Evolutionary conservation across 1,140 invertebrate species (phyloP), one percentile per base, ranked within the genome.

Genomic region (Laupala kohalensis): DNA sequence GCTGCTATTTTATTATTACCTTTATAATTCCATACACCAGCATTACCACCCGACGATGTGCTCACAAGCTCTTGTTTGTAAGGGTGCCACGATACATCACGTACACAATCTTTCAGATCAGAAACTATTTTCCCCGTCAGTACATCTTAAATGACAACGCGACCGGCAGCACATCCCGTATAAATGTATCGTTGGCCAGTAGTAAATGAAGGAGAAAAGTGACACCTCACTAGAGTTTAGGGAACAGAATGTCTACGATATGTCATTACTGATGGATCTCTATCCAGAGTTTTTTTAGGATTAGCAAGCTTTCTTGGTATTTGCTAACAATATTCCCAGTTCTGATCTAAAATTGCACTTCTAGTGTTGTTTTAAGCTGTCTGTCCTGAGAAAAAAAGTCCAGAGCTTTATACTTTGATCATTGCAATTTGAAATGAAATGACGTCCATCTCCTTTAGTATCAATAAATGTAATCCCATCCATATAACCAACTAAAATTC

Each of bases 371-470:
- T 78, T 74, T 85, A 81, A 2, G 82, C 87, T 28, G 83, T 81
- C 12, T 79, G 75, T 73, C 81, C 79, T 0, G 89, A 89, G 78
- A 92, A 92, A 28, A 81, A 79, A 69, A 92, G 81, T 94, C 94
- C 94, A 96, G 2, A 96, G 78, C 80, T 96, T 96, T 37, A 96
- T 94, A 9, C 88, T 89, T 80, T 96, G 94, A 81, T 96, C 94
- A 83, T 95, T 95, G 72, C 89, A 92, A 78, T 95, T 96, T 13
- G 92, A 90, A 29, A 96, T 83, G 12, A 96, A 80, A 80, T 93
- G 88, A 66, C 92, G 83, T 3, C 89, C 89, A 82, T 96, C 94
- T 25, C 88, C 89, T 78, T 89, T 86, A 0, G 91, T 83, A 76
- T 89, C 87, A 64, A 95, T 88, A 74, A 86, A 94, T 0, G 92